phyloP scores from a whole-genome alignment of 2,113 vertebrate genomes.

The Poeciliopsis occidentalis region DNA sequence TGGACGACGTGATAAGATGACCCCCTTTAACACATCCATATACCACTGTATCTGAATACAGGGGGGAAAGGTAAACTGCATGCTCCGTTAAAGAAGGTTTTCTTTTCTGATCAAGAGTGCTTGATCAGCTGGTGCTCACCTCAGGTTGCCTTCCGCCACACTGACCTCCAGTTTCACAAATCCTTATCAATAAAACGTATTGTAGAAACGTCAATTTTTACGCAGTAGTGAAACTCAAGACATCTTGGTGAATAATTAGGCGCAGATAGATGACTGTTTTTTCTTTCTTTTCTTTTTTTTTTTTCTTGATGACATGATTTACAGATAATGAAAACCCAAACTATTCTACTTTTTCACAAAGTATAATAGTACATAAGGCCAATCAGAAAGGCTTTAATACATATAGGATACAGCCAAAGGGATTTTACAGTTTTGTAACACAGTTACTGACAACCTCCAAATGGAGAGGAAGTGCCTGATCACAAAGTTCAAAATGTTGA shows the following conservation, averaged over 20 bases:
- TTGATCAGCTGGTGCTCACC: neutral
- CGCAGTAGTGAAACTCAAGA: too few relatives aligned
- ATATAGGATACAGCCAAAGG: too few relatives aligned
- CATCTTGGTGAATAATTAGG: too few relatives aligned
- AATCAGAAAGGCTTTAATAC: too few relatives aligned
- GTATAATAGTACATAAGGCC: too few relatives aligned
- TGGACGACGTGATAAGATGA: slow-evolving; percentile 21
- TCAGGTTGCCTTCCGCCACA: neutral
- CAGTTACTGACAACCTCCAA: neutral
- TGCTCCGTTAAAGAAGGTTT: neutral
- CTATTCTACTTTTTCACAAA: too few relatives aligned
- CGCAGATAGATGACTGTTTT: too few relatives aligned
- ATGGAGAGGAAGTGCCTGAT: neutral
- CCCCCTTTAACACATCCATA: neutral
- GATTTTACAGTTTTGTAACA: neutral
- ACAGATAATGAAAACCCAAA: too few relatives aligned
- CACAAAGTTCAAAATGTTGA: too few relatives aligned
- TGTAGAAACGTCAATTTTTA: too few relatives aligned
- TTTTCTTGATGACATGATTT: too few relatives aligned
- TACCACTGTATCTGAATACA: neutral
- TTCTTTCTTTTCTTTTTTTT: too few relatives aligned
- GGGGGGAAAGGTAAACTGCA: neutral
- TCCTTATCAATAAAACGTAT: neutral
- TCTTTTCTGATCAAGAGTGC: neutral
- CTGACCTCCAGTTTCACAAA: neutral